phyloP scores from a whole-genome alignment of 2,113 vertebrate genomes.

The Cygnus buccinator region DNA sequence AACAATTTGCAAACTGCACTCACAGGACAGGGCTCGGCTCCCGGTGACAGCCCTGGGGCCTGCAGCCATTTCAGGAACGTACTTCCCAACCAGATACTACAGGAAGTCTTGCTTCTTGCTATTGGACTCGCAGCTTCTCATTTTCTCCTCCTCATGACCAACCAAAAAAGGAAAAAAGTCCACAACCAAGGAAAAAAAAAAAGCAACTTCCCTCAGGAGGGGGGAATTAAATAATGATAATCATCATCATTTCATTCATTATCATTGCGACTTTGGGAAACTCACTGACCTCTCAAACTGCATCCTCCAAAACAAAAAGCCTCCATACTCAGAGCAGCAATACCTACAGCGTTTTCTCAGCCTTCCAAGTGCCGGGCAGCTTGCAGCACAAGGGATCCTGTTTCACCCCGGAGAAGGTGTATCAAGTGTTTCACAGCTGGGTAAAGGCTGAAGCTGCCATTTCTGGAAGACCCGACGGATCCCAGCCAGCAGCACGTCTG shows the following conservation, averaged over 20 bases:
- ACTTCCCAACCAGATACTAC: background rate
- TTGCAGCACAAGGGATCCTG: background rate
- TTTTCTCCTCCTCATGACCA: background rate
- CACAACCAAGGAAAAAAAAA: background rate
- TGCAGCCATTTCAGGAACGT: background rate
- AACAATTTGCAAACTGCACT: background rate
- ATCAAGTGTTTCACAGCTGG: background rate
- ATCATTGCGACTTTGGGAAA: background rate
- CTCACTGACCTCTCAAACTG: background rate
- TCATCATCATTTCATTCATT: too few species aligned
- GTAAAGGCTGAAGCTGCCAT: background rate
- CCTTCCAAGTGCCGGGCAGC: background rate
- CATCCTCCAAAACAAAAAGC: background rate
- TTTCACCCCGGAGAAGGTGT: background rate
- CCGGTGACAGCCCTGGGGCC: background rate
- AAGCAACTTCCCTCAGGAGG: background rate
- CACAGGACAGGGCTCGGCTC: background rate
- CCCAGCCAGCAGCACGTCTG: background rate
- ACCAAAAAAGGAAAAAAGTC: background rate
- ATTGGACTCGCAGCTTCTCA: background rate
- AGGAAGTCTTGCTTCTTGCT: background rate
- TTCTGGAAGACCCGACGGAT: background rate
- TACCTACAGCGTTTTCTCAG: background rate
- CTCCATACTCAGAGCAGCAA: background rate
- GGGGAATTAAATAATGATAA: background rate